A percentile compares a stretch with the other conserved stretches of the same genome.
These are phyloP conservation scores for Drosophila prosaltans DNA, from an alignment of 1,140 invertebrate species.

Conservation along the genomic window DNA sequence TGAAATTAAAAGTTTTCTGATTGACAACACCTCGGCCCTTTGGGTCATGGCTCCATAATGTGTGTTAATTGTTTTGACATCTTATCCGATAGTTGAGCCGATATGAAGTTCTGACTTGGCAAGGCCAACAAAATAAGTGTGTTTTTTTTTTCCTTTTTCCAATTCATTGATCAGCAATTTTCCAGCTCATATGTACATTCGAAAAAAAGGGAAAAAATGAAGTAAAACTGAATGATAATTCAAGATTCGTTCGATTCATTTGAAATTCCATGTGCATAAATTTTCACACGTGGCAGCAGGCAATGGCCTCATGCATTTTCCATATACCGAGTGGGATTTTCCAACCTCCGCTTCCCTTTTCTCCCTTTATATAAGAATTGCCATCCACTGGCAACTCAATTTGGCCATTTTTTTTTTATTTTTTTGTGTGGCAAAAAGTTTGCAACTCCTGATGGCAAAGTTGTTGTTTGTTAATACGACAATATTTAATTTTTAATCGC, in stretches of 20 bases:
- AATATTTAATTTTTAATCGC: slow-evolving; percentile 79
- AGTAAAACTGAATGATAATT: slow-evolving; percentile 18
- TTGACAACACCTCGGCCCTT: slow-evolving; percentile 37
- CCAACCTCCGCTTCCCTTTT: slow-evolving; percentile 3
- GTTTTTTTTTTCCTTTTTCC: slow-evolving; percentile 21
- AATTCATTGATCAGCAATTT: slow-evolving; percentile 55
- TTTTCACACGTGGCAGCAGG: slow-evolving; percentile 70
- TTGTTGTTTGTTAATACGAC: slow-evolving; percentile 75
- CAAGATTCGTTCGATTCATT: slow-evolving; percentile 15
- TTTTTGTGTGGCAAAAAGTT: neutral
- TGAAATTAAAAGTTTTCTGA: slow-evolving; percentile 26
- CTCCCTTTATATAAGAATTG: too few species aligned
- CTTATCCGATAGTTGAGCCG: neutral
- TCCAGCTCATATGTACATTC: slow-evolving; percentile 42
- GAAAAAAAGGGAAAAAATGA: neutral
- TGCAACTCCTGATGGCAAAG: slow-evolving; percentile 38
- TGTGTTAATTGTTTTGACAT: slow-evolving; percentile 15
- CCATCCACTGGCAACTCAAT: neutral
- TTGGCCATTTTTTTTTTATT: slow-evolving; percentile 15
- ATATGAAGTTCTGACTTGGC: neutral
- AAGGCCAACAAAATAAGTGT: slow-evolving; percentile 13
- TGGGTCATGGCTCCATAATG: slow-evolving; percentile 48
- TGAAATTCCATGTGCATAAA: slow-evolving; percentile 78
- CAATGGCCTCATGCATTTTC: slow-evolving; percentile 66
- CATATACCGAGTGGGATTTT: slow-evolving; percentile 71